phyloP scores from a whole-genome alignment of 1,140 invertebrate species.

The Brachionus angularis region DNA sequence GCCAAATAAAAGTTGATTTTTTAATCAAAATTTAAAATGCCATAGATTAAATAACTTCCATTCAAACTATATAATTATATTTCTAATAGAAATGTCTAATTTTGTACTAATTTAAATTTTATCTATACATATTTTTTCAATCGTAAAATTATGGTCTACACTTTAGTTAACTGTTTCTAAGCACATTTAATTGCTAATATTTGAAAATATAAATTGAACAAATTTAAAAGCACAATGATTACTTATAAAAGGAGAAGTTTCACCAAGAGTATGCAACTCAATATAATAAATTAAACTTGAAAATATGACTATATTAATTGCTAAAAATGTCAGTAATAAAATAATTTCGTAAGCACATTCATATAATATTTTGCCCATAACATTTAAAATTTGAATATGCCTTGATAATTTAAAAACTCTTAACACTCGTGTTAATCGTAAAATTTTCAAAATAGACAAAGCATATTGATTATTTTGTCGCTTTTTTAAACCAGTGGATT shows the following conservation, averaged over 20 bases:
- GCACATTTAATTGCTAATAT: no score
- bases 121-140: no score
- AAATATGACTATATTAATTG: constrained; percentile 52
- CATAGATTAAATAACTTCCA: no score
- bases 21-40: no score
- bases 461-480: constrained; percentile 30
- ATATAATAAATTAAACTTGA: constrained; percentile 56
- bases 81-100: no score
- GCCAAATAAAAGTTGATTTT: no score
- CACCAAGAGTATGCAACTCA: constrained; percentile 50
- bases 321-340: constrained; percentile 45
- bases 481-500: neutral
- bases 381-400: constrained; percentile 46
- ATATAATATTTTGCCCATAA: constrained; percentile 45
- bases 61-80: no score
- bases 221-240: no score
- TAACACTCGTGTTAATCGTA: constrained; percentile 45
- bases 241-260: constrained; percentile 19
- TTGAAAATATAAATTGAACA: no score
- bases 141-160: no score
- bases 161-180: no score
- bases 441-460: constrained; percentile 53
- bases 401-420: constrained; percentile 45
- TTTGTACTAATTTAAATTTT: no score
- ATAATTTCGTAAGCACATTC: constrained; percentile 45